These are phyloP conservation scores for Sesia bembeciformis DNA, from an alignment of 2,888 invertebrate species.

Conservation along the genomic window DNA sequence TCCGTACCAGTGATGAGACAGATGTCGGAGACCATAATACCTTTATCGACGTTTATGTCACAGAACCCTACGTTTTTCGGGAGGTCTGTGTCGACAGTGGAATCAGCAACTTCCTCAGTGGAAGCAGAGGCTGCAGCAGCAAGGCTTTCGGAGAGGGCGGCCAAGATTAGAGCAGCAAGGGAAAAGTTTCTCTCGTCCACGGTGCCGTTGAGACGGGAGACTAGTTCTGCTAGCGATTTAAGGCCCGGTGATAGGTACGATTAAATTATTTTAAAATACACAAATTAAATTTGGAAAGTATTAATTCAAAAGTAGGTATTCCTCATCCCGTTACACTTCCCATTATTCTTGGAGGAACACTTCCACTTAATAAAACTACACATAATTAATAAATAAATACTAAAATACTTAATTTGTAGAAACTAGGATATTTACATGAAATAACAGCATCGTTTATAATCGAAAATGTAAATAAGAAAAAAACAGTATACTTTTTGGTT, in stretches of 20 bases:
- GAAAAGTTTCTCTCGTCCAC: slow-evolving; percentile 79
- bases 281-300: no score
- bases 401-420: background rate
- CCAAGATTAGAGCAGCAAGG: slow-evolving; percentile 80
- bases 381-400: background rate
- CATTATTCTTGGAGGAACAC: no score
- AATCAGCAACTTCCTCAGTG: slow-evolving; percentile 20
- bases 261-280: no score
- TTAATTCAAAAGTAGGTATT: no score
- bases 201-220: slow-evolving; percentile 55
- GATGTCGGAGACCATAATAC: slow-evolving; percentile 42
- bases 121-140: slow-evolving; percentile 32
- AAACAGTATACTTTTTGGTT: background rate
- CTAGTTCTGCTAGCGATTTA: slow-evolving; percentile 58
- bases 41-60: slow-evolving; percentile 38
- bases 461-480: background rate
- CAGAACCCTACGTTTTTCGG: slow-evolving; percentile 37
- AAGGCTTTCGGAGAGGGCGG: slow-evolving; percentile 65
- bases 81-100: slow-evolving; percentile 46
- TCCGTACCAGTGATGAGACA: slow-evolving; percentile 37
- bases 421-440: background rate
- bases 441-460: background rate
- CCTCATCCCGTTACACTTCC: no score
- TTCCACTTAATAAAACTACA: no score
- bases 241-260: slow-evolving; percentile 56